Base-by-base conservation (phyloP, 2,888 invertebrate species). In the Heliothis peltigera region DNA sequence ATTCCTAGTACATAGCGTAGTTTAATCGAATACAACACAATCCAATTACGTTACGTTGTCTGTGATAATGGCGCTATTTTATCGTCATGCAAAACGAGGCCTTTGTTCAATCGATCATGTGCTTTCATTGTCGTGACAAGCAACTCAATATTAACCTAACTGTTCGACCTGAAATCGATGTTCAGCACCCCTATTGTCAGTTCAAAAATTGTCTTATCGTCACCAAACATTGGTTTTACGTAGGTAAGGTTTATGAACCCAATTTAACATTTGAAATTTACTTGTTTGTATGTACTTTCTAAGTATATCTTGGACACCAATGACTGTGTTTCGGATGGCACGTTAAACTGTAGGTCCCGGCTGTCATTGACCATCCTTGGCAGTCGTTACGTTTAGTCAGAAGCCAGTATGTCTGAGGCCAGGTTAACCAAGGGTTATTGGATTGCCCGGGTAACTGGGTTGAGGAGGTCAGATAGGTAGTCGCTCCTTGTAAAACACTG, bases 81-180 rank as follows among this genome's bases (percentile, higher is more conserved):
- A 72, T 72, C 68, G 53, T 39, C 56, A 72, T 73, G 49, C 59
- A 60, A 53, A 72, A 46, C 42, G 46, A 48, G 18, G 28, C 35
- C 46, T 68, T 59, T 67, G 44, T 67, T 56, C 47, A 19, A 18
- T 47, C 42, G 8, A 53, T 46, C 35, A 39, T 42, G 55, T 25
- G 39, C 22, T 54, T n/a, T 43, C 56, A 63, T 44, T 19, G 8
- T n/a, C 51, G 7, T 19, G 51, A 22, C 47, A 25, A 59, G 42
- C 49, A 49, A 19, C 52, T 51, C 17, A 42, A 25, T 55, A 59
- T 47, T 25, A 44, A 64, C 12, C 8, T 12, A 58, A 43, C 35
- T 21, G 58, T 64, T 54, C 46, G 42, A 46, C 57, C 42, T 51
- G 46, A 46, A 64, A 47, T 64, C 70, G 32, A 35, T 47, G 4